Evolutionary conservation across 2,888 invertebrate species (phyloP).

Genomic region (Terebella lapidaria): DNA sequence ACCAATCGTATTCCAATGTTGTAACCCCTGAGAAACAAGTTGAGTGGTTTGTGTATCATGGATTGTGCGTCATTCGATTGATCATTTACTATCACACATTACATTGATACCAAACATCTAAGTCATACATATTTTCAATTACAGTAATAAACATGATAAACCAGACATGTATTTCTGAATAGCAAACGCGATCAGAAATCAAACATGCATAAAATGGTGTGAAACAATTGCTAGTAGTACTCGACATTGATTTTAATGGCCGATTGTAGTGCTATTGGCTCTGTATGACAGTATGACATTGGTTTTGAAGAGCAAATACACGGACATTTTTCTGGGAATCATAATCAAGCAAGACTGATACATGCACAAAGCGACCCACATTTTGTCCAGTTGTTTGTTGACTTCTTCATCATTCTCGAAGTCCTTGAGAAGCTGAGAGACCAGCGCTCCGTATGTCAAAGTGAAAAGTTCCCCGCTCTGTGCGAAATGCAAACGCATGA

Average conservation of each 20-base stretch:
- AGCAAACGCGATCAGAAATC: too few species aligned
- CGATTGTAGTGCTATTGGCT: too few species aligned
- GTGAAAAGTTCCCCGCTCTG: conserved; percentile 93
- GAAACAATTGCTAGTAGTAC: too few species aligned
- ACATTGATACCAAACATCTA: too few species aligned
- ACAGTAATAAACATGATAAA: not conserved
- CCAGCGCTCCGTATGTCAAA: conserved; percentile 94
- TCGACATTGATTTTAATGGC: too few species aligned
- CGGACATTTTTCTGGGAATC: too few species aligned
- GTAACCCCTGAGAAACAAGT: conserved; percentile 65
- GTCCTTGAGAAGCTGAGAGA: conserved; percentile 94
- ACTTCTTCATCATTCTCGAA: conserved; percentile 96
- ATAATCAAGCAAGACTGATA: not conserved
- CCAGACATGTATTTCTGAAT: not conserved
- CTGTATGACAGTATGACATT: too few species aligned
- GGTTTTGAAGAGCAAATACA: too few species aligned
- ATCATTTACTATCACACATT: too few species aligned
- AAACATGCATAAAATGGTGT: too few species aligned
- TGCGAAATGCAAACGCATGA: too few species aligned
- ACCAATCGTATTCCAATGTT: conserved; percentile 97
- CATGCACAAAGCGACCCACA: conserved; percentile 32
- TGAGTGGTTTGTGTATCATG: not conserved
- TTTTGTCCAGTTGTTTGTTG: conserved; percentile 72
- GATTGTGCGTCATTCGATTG: not conserved
- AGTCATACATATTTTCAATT: too few species aligned